Percentiles rank a stretch among this genome's conserved stretches.
Conservation (phyloP, 2,113 vertebrate genomes). For the Siphamia tubifer region DNA sequence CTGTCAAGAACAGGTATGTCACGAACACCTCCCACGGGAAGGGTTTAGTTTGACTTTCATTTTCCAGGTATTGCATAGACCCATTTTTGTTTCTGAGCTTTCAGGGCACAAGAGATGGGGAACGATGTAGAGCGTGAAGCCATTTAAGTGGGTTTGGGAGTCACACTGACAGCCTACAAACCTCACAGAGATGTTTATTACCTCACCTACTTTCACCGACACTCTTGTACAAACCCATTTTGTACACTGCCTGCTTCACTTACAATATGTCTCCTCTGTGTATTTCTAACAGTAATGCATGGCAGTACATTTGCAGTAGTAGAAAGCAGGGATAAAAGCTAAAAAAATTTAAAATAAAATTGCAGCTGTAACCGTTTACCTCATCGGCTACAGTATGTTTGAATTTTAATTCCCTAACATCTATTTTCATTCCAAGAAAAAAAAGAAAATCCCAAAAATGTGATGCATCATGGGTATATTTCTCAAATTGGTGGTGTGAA, state of each 20-base stretch:
- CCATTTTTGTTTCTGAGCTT: constrained; percentile 29
- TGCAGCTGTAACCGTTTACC: too few species aligned
- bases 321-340: too few species aligned
- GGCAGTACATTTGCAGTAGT: neutral
- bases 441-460: too few species aligned
- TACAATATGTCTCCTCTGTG: neutral
- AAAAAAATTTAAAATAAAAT: too few species aligned
- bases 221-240: neutral
- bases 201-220: neutral
- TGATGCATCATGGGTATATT: too few species aligned
- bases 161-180: constrained; percentile 34
- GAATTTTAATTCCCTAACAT: too few species aligned
- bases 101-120: constrained; percentile 57
- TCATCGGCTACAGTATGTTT: too few species aligned
- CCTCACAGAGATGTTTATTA: constrained; percentile 40
- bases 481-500: too few species aligned
- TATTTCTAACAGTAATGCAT: neutral
- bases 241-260: neutral
- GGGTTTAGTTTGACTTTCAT: constrained; percentile 50
- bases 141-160: constrained; percentile 60
- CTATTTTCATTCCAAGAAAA: too few species aligned
- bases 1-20: constrained; percentile 5
- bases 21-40: constrained; percentile 1
- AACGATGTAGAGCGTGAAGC: constrained; percentile 76
- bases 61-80: constrained; percentile 24